phyloP scores from a whole-genome alignment of 64 coral and sea anemone species.

The Catalaphyllia jardinei region DNA sequence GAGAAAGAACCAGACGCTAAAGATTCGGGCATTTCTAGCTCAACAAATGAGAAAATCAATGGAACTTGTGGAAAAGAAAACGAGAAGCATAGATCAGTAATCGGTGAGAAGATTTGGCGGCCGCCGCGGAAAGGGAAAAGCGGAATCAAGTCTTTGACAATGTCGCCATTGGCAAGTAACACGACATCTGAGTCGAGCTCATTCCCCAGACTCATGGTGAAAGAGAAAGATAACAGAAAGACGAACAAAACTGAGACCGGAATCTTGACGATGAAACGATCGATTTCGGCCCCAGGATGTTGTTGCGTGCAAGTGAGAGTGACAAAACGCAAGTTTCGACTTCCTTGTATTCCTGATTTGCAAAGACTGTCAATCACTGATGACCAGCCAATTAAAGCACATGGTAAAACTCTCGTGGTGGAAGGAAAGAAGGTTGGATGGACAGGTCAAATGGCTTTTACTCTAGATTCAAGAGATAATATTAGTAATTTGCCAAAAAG shows the following conservation, averaged over 20 bases:
- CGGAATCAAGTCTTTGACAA: neutral
- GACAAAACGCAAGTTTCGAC: constrained; percentile 12
- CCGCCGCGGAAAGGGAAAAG: neutral
- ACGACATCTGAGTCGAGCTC: neutral
- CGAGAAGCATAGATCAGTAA: neutral
- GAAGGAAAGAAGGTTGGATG: constrained; percentile 7
- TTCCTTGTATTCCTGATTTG: constrained; percentile 19
- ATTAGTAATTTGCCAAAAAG: neutral
- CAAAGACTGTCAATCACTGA: constrained; percentile 1
- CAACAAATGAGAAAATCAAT: neutral
- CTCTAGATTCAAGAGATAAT: neutral
- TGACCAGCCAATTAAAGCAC: neutral
- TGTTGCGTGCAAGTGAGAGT: neutral
- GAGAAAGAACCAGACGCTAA: neutral
- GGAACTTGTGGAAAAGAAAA: neutral
- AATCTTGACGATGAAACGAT: neutral
- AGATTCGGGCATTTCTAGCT: neutral
- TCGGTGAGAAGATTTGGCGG: neutral
- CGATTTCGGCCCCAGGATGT: neutral
- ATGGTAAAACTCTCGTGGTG: neutral
- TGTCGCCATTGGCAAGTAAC: neutral
- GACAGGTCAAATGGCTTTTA: neutral
- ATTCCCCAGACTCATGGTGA: neutral
- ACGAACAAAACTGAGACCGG: neutral
- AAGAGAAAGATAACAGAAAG: neutral